Percentiles rank a stretch among this genome's conserved stretches.
phyloP scores from a whole-genome alignment of 1,140 invertebrate species.

The Drosophila pallidifrons region DNA sequence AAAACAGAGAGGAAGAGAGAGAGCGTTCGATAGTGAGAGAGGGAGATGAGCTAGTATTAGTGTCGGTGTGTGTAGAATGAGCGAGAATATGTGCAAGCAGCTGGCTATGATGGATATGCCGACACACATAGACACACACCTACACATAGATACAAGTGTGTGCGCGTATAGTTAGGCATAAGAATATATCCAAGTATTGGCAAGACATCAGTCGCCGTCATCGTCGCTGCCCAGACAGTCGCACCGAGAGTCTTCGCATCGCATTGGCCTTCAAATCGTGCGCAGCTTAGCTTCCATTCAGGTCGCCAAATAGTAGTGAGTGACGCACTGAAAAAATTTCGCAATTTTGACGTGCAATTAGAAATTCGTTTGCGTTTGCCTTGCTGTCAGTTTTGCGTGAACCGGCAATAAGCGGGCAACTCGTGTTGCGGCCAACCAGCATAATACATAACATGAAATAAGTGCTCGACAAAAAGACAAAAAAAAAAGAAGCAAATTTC shows the following conservation, averaged over 20 bases:
- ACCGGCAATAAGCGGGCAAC: conserved; percentile 20
- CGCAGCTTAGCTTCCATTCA: no score
- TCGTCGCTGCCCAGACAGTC: no score
- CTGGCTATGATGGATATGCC: conserved; percentile 43
- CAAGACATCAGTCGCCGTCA: background rate
- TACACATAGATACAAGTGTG: no score
- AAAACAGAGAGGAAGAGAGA: conserved; percentile 6
- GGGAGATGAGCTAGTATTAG: background rate
- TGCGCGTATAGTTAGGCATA: conserved; percentile 5
- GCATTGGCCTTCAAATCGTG: no score
- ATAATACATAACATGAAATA: background rate
- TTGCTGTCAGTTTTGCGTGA: no score
- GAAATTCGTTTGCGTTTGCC: no score
- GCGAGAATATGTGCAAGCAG: background rate
- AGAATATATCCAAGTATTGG: background rate
- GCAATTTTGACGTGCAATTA: no score
- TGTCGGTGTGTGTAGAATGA: background rate
- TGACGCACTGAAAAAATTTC: no score
- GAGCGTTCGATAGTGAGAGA: background rate
- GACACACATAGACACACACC: no score
- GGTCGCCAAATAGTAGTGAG: no score
- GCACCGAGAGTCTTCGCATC: background rate
- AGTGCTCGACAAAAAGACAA: no score
- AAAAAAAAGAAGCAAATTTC: no score
- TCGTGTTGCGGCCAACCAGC: conserved; percentile 32